Percentiles rank a stretch among this genome's conserved stretches.
phyloP scores from a whole-genome alignment of 1,140 invertebrate genomes.

The Calliopsis andreniformis region DNA sequence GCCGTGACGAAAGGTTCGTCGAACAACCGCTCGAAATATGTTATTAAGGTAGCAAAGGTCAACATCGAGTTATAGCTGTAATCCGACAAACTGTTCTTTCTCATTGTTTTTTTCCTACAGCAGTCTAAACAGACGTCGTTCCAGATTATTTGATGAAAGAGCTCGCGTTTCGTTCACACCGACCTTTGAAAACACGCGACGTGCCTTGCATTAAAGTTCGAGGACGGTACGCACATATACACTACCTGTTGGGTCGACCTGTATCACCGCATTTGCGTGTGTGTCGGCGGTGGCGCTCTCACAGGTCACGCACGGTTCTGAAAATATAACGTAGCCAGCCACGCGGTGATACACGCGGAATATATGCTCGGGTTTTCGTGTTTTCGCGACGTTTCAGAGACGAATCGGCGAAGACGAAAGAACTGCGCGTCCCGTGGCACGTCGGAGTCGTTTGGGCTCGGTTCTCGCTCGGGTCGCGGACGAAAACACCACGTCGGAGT shows the following conservation, averaged over 20 bases:
- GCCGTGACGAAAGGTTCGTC: neutral
- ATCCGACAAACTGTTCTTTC: neutral
- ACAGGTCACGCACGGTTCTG: constrained; percentile 56
- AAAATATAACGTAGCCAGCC: constrained; percentile 51
- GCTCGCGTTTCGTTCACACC: neutral
- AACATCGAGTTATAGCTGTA: constrained; percentile 3
- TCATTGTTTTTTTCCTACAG: too few relatives aligned
- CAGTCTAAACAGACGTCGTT: too few relatives aligned
- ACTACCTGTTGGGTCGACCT: constrained; percentile 62
- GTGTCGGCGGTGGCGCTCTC: constrained; percentile 48
- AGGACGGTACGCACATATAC: constrained; percentile 61
- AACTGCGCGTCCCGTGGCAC: neutral
- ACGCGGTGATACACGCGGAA: constrained; percentile 41
- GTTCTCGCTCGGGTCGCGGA: constrained; percentile 7
- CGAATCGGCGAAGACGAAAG: constrained; percentile 3
- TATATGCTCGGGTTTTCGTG: neutral
- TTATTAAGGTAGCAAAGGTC: constrained; percentile 27
- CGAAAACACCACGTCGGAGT: constrained; percentile 48
- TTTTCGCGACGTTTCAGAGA: neutral
- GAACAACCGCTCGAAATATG: neutral
- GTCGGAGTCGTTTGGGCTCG: constrained; percentile 24
- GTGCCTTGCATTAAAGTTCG: constrained; percentile 50
- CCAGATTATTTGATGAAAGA: neutral
- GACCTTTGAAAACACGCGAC: constrained; percentile 26
- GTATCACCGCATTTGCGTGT: constrained; percentile 48